Base-by-base conservation (phyloP, 1,140 invertebrate species). In the Propsilocerus akamusi region DNA sequence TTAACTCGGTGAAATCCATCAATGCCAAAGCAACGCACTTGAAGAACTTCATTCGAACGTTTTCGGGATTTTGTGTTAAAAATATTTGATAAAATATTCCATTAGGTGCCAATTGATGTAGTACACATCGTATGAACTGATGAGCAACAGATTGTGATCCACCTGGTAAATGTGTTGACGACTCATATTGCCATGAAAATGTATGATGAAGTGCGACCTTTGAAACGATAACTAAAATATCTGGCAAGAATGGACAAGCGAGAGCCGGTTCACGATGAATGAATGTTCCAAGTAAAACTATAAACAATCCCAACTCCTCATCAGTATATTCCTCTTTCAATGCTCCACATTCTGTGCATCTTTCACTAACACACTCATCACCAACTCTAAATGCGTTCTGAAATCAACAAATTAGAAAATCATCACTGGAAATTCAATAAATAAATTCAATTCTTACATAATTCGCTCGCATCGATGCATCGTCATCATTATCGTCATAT, bases 41-140 rank as follows among this genome's bases (percentile, higher is more conserved):
- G 72, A 96, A 96, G 63, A 97, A 95, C 57, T 63, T 63, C 47
- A 57, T 55, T 0, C 64, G 62, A 26, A 62, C 55, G 55, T 63
- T 59, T 49, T 63, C 63, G 63, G 47, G 6, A 41, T 30, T 49
- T 60, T 86, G 78, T 14, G 87, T 88, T 68, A 94, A 81, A 65
- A 98, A 98, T 56, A 99, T 81, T 72, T 97, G 94, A 49, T 90
- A 72, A 65, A 97, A 97, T 49, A 99, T 84, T 51, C 92, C 92
- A 68, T 97, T 94, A 0, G 91, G 90, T 10, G 91, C 88, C 24
- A 99, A 68, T 67, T 98, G 94, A 68, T 99, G 94, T 26, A 99
- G 72, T 49, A 94, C 83, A 65, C 95, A 97, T 55, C 96, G 77
- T 34, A 99, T 70, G 68, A 99, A 97, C 67, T 99, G 96, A 65